These are phyloP conservation scores for Quadroppia sp. DNA, from an alignment of 2,888 invertebrate genomes.

Conservation along the genomic window DNA sequence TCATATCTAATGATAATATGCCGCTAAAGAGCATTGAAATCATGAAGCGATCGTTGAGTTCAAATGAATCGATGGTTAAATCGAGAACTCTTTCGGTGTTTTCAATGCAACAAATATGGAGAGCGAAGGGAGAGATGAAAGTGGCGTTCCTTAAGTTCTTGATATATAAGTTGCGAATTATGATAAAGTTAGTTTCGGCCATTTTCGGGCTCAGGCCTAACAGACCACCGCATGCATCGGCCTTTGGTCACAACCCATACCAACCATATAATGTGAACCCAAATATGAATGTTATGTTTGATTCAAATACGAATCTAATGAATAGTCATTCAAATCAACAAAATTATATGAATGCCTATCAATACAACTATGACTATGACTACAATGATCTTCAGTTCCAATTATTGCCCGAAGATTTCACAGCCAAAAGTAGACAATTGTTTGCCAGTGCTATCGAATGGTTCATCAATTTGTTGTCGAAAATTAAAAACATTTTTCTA, in stretches of 20 bases:
- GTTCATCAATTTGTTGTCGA: not conserved
- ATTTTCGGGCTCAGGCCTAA: not conserved
- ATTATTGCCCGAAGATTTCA: slow-evolving; percentile 5
- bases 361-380: not conserved
- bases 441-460: not conserved
- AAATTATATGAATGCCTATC: too few species aligned
- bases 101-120: not conserved
- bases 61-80: not conserved
- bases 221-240: not conserved
- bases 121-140: slow-evolving; percentile 12
- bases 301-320: too few species aligned
- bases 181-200: not conserved
- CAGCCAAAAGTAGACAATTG: not conserved
- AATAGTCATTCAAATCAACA: too few species aligned
- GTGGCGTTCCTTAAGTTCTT: slow-evolving; percentile 19
- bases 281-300: not conserved
- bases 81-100: not conserved
- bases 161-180: not conserved
- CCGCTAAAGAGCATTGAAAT: not conserved
- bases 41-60: not conserved
- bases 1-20: not conserved
- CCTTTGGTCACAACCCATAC: not conserved
- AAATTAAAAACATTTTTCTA: not conserved
- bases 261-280: not conserved
- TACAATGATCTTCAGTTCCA: not conserved